Conservation (phyloP, 2,797 vertebrate genomes). For the Eutrigla gurnardus region DNA sequence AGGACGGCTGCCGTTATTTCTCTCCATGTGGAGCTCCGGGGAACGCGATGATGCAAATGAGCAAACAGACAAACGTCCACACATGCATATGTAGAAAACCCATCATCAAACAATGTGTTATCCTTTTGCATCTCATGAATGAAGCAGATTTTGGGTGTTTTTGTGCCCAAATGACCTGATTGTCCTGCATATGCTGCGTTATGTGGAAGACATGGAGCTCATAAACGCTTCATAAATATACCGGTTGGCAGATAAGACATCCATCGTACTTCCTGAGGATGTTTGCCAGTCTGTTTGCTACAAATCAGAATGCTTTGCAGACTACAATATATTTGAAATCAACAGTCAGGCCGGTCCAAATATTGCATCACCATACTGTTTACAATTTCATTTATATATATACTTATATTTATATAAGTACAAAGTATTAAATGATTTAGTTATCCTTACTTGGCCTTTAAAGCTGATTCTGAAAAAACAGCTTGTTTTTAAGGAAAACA, state of each 20-base stretch:
- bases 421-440: too few relatives aligned
- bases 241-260: constrained; percentile 40
- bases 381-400: too few relatives aligned
- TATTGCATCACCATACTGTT: too few relatives aligned
- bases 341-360: too few relatives aligned
- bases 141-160: not conserved
- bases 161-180: not conserved
- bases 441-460: too few relatives aligned
- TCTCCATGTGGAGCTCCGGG: not conserved
- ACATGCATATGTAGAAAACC: constrained; percentile 1
- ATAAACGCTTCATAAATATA: constrained; percentile 38
- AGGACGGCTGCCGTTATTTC: constrained; percentile 7
- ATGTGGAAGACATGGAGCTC: not conserved
- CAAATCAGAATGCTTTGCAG: not conserved
- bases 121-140: constrained; percentile 19
- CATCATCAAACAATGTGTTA: not conserved
- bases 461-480: too few relatives aligned
- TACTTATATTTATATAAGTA: too few relatives aligned
- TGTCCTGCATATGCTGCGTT: constrained; percentile 14
- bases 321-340: too few relatives aligned
- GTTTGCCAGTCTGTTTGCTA: constrained; percentile 33
- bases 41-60: constrained; percentile 19
- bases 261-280: constrained; percentile 37
- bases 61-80: constrained; percentile 7
- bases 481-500: too few relatives aligned